Evolutionary conservation across 1,140 invertebrate genomes (phyloP).

Genomic region (Magallana ariakensis): DNA sequence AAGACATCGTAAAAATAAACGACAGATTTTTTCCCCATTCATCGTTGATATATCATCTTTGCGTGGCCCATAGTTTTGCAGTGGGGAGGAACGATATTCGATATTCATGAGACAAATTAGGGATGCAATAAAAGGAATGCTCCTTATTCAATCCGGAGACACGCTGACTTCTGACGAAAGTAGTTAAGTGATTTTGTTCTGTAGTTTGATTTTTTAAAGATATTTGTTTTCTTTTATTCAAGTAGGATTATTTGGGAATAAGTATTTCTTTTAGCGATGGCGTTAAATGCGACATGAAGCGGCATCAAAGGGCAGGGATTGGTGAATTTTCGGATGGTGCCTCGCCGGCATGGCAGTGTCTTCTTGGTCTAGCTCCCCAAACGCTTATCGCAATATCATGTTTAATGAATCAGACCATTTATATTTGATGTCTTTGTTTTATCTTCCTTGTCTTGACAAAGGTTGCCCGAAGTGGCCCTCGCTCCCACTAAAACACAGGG

Average conservation of each 20-base stretch:
- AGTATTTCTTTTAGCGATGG: background rate
- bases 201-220: too few species aligned
- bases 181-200: background rate
- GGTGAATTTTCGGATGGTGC: background rate
- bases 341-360: background rate
- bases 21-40: too few species aligned
- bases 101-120: background rate
- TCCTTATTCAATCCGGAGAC: background rate
- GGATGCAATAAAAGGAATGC: background rate
- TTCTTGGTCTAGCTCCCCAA: background rate
- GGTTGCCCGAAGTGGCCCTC: background rate
- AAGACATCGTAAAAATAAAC: too few species aligned
- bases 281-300: background rate
- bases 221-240: background rate
- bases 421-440: constrained; percentile 26
- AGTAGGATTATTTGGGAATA: background rate
- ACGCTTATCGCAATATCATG: background rate
- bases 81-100: too few species aligned
- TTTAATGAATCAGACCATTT: constrained; percentile 33
- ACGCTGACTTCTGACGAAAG: background rate
- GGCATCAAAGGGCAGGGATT: background rate
- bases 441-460: constrained; percentile 2
- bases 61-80: too few species aligned
- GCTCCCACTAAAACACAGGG: constrained; percentile 10
- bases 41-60: too few species aligned